phyloP scores from a whole-genome alignment of 2,113 vertebrate genomes.

The Heterotis niloticus region DNA sequence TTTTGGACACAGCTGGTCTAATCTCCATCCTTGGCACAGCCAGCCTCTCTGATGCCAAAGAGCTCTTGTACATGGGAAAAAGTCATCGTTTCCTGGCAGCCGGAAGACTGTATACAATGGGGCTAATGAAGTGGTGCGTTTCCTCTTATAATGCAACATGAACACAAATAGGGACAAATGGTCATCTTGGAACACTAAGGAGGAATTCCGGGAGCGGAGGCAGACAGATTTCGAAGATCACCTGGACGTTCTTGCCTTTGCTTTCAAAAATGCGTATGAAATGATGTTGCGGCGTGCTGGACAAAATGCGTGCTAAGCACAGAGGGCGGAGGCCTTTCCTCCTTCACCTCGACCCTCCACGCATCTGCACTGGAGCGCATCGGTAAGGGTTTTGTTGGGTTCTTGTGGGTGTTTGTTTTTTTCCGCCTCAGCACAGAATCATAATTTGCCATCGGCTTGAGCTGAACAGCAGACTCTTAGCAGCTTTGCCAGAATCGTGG shows the following conservation, averaged over 20 bases:
- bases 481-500: too few species aligned
- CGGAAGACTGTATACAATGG: neutral
- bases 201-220: neutral
- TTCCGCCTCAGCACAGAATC: neutral
- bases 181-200: neutral
- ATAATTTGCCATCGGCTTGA: too few species aligned
- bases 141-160: slow-evolving; percentile 4
- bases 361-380: too few species aligned
- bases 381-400: too few species aligned
- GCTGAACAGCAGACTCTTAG: too few species aligned
- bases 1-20: neutral
- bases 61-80: neutral
- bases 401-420: neutral
- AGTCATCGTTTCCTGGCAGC: neutral
- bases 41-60: neutral
- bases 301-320: neutral
- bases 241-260: neutral
- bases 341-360: too few species aligned
- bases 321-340: too few species aligned
- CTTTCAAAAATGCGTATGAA: neutral
- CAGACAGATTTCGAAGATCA: neutral
- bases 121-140: slow-evolving; percentile 12
- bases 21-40: neutral
- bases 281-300: neutral
- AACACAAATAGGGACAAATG: slow-evolving; percentile 4